phyloP scores from a whole-genome alignment of 2,888 invertebrate genomes.

The Phalera bucephala region DNA sequence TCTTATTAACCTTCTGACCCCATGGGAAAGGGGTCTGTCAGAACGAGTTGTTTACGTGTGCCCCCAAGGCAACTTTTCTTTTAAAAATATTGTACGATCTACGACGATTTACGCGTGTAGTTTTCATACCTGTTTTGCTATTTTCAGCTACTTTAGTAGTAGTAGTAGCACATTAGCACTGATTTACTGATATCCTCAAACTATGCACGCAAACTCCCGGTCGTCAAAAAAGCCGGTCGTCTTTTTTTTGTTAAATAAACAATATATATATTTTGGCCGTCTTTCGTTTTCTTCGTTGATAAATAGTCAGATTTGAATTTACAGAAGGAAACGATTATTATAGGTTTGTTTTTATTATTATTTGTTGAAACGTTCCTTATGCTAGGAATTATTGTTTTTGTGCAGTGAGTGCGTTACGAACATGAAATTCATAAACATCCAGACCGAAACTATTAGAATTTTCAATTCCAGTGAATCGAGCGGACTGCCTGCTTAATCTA shows the following conservation, averaged over 20 bases:
- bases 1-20: slow-evolving; percentile 26
- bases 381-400: too few relatives aligned
- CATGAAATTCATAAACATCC: too few relatives aligned
- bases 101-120: slow-evolving; percentile 12
- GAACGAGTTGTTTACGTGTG: slow-evolving; percentile 13
- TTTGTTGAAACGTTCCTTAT: too few relatives aligned
- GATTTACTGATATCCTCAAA: slow-evolving; percentile 12
- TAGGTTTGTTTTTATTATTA: too few relatives aligned
- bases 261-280: neutral
- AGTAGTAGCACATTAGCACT: slow-evolving; percentile 21
- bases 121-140: slow-evolving; percentile 5
- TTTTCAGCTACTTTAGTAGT: too few relatives aligned
- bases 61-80: slow-evolving; percentile 17
- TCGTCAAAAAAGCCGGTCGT: slow-evolving; percentile 1
- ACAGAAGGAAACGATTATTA: too few relatives aligned
- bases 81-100: slow-evolving; percentile 14
- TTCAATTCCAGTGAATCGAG: too few relatives aligned
- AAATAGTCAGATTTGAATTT: too few relatives aligned
- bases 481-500: too few relatives aligned
- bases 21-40: slow-evolving; percentile 21
- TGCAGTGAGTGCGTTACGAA: too few relatives aligned
- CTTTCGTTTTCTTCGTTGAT: too few relatives aligned
- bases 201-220: slow-evolving; percentile 11
- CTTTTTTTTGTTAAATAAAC: neutral
- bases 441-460: too few relatives aligned